Evolutionary conservation across 2,888 invertebrate species (phyloP), one percentile per base, ranked within the genome.

Genomic region (Acheta domesticus): DNA sequence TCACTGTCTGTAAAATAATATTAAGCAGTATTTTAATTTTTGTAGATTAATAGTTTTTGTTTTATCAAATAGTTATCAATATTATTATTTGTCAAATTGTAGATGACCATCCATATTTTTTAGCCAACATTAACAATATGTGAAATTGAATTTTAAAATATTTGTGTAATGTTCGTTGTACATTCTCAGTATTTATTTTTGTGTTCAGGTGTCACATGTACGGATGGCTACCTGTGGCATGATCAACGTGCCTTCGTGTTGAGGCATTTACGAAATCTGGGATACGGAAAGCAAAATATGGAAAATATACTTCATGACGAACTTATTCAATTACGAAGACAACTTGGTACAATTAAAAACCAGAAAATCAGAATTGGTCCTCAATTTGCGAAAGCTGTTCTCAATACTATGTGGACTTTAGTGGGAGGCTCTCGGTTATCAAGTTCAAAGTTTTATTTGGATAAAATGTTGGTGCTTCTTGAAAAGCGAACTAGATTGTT

Each of bases 401-500:
- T 93, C 76, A 93, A 92, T 84, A 90, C 92, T 0, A 85, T 93
- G 12, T 93, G 93, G 93, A 88, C 87, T 19, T 85, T 93, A 49
- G 87, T 89, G 5, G 89, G 91, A 85, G 88, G 89, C 0, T 80
- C 82, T 2, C 83, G 89, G 62, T 87, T 91, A 73, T 83, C 86
- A n/a, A 49, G 49, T 2, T 85, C 87, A 74, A 85, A 86, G 8
- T 88, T 90, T 82, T 85, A 87, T 20, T 83, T 91, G 73, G 83
- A 85, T 2, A 85, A 85, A 8, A 84, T 91, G 12, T 83, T 91
- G 11, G 84, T 86, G 12, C 84, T 91, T 12, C 85, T 92, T 83
- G 85, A 86, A 50, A 84, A 86, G 62, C 85, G 92, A 76, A 87
- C 89, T 0, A 88, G 87, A 83, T 88, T 88, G 1, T 91, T 91